Evolutionary conservation across 2,797 vertebrate species (phyloP).

Genomic region (Toxotes lorentzi): DNA sequence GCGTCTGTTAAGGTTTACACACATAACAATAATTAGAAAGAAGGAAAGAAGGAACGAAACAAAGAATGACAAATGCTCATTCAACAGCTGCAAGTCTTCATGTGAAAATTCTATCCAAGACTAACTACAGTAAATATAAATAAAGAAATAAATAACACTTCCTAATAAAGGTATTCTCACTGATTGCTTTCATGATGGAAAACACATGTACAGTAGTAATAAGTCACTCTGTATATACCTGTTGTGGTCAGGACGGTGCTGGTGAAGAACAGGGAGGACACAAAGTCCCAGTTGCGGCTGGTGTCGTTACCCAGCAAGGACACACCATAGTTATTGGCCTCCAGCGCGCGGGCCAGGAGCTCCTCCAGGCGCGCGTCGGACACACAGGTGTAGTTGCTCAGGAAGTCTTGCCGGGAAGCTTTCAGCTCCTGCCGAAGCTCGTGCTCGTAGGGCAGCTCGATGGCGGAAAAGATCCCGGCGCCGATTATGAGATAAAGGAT

Average conservation of each 20-base stretch:
- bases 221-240: slow-evolving; percentile 78
- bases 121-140: too few species aligned
- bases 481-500: slow-evolving; percentile 90
- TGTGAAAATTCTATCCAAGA: not conserved
- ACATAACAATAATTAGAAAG: slow-evolving; percentile 31
- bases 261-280: slow-evolving; percentile 95
- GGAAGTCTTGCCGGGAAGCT: slow-evolving; percentile 86
- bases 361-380: slow-evolving; percentile 89
- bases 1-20: slow-evolving; percentile 13
- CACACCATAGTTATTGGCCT: slow-evolving; percentile 96
- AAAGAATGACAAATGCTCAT: not conserved
- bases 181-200: too few species aligned
- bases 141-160: not conserved
- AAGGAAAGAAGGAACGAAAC: not conserved
- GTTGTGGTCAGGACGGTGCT: slow-evolving; percentile 97
- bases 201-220: not conserved
- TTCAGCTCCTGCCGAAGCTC: slow-evolving; percentile 88
- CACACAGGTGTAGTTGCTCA: slow-evolving; percentile 90
- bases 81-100: not conserved
- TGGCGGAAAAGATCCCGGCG: slow-evolving; percentile 92
- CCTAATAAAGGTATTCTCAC: too few species aligned
- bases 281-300: slow-evolving; percentile 94
- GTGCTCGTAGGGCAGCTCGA: slow-evolving; percentile 93
- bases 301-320: slow-evolving; percentile 89
- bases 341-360: slow-evolving; percentile 89